These are phyloP conservation scores for Chironomus tepperi DNA, from an alignment of 1,140 invertebrate genomes.

Conservation along the genomic window DNA sequence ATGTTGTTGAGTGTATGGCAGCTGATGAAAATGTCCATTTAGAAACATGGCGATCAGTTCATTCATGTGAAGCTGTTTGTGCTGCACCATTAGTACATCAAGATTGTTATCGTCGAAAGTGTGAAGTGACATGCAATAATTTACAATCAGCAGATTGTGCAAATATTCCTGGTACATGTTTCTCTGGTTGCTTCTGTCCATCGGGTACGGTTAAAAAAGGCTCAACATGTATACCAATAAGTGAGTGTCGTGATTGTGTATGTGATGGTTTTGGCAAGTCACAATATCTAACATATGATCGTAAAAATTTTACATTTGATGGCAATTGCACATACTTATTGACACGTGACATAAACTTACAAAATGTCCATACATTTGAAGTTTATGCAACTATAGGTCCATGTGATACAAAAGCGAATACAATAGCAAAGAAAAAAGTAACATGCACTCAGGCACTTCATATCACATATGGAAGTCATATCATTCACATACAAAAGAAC, in stretches of 20 bases:
- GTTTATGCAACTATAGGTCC: slow-evolving; percentile 53
- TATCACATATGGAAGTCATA: slow-evolving; percentile 53
- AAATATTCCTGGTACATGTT: slow-evolving; percentile 53
- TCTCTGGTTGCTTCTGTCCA: slow-evolving; percentile 76
- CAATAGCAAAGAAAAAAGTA: slow-evolving; percentile 33
- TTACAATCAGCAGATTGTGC: slow-evolving; percentile 53
- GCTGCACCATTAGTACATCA: slow-evolving; percentile 62
- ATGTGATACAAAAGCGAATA: slow-evolving; percentile 38
- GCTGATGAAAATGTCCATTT: slow-evolving; percentile 51
- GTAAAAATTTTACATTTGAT: slow-evolving; percentile 57
- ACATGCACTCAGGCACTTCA: slow-evolving; percentile 54
- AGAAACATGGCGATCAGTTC: slow-evolving; percentile 56
- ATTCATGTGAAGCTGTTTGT: slow-evolving; percentile 53
- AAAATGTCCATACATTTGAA: slow-evolving; percentile 52
- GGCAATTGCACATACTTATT: slow-evolving; percentile 73
- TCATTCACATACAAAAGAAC: slow-evolving; percentile 46
- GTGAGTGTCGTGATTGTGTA: slow-evolving; percentile 64
- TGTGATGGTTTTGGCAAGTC: slow-evolving; percentile 63
- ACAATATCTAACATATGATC: slow-evolving; percentile 65
- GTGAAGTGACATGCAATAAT: slow-evolving; percentile 62
- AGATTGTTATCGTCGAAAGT: slow-evolving; percentile 64
- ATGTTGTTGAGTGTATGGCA: slow-evolving; percentile 61
- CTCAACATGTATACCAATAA: slow-evolving; percentile 57
- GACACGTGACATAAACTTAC: slow-evolving; percentile 49
- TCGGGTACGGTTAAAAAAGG: slow-evolving; percentile 61